Conservation (phyloP, 2,888 invertebrate species). For the Camptogramma bilineatum region DNA sequence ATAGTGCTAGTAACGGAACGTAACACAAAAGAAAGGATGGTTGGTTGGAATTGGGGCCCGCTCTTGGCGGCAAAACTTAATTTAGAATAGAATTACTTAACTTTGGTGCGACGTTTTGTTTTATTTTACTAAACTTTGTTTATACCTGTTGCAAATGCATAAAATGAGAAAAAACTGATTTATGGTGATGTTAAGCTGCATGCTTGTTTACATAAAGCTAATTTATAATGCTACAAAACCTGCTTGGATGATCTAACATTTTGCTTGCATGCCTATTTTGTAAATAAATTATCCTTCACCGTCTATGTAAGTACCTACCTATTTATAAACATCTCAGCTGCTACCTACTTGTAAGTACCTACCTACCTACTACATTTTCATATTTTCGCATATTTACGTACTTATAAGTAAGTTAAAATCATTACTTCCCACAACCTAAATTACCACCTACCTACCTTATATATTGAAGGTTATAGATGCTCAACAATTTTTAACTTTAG, state of each 20-base stretch:
- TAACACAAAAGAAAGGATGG: conserved; percentile 3
- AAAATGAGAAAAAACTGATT: background rate
- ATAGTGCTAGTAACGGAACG: conserved; percentile 13
- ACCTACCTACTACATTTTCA: background rate
- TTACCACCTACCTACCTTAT: background rate
- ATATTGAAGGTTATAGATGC: background rate
- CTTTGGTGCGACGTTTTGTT: conserved; percentile 8
- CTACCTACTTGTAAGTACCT: conserved; percentile 29
- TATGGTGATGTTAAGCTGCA: conserved; percentile 12
- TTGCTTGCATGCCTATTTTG: conserved; percentile 23
- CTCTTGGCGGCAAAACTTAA: conserved; percentile 9
- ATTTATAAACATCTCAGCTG: conserved; percentile 24
- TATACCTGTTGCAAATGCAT: background rate
- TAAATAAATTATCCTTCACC: conserved; percentile 26
- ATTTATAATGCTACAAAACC: conserved; percentile 30
- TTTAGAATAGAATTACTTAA: conserved; percentile 2
- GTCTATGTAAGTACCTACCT: conserved; percentile 26
- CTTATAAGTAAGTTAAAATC: background rate
- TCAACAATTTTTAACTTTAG: background rate
- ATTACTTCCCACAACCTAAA: background rate
- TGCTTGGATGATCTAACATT: conserved; percentile 28
- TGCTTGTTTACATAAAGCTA: conserved; percentile 19
- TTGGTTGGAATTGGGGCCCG: background rate
- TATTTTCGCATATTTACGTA: background rate
- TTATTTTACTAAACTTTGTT: conserved; percentile 1